Conservation (phyloP, 2,797 vertebrate species). For the Capromys pilorides region DNA sequence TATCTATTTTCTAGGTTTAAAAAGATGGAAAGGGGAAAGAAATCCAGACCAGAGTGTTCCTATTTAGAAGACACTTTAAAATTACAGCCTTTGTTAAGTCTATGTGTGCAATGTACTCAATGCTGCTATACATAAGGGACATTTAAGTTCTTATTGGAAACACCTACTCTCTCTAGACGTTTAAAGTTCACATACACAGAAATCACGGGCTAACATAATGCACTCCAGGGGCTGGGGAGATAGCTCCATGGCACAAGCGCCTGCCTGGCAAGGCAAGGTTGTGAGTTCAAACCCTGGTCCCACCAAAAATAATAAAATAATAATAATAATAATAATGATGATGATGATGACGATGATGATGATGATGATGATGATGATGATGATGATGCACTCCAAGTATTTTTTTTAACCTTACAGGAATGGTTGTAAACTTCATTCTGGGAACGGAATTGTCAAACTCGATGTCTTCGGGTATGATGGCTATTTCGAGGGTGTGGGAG, state of each 20-base stretch:
- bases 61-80: background rate
- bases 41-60: background rate
- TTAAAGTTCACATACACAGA: constrained; percentile 5
- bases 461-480: background rate
- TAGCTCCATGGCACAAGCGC: too few species aligned
- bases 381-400: background rate
- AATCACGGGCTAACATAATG: background rate
- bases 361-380: too few species aligned
- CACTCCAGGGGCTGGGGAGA: too few species aligned
- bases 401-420: background rate
- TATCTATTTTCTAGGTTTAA: background rate
- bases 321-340: too few species aligned
- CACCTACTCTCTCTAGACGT: constrained; percentile 32
- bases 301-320: too few species aligned
- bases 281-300: too few species aligned
- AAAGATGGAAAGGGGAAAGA: background rate
- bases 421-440: background rate
- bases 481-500: background rate
- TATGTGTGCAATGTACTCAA: background rate
- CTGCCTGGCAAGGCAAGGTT: too few species aligned
- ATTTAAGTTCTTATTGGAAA: constrained; percentile 3
- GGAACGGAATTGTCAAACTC: background rate
- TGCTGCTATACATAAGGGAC: background rate
- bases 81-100: background rate
- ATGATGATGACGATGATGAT: too few species aligned